Conservation (phyloP, 2,113 vertebrate genomes). For the Cyanoliseus patagonus region DNA sequence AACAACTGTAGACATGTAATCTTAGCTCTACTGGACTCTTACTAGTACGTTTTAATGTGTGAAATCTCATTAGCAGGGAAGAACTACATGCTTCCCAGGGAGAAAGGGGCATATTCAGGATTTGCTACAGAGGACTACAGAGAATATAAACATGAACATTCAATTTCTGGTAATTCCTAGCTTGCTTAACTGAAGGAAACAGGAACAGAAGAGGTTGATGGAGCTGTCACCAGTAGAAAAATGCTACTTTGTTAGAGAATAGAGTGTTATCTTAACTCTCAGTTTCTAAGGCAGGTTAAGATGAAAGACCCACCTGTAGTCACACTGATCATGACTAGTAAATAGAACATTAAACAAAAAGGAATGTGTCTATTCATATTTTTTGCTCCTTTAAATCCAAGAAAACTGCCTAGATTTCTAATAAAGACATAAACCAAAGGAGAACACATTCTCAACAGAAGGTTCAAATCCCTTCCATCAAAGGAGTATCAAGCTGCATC, state of each 20-base stretch:
- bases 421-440: not conserved
- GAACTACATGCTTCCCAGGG: not conserved
- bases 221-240: not conserved
- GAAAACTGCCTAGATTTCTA: not conserved
- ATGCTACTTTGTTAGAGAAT: not conserved
- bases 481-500: not conserved
- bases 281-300: not conserved
- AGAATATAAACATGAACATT: not conserved
- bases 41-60: not conserved
- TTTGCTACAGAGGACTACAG: not conserved
- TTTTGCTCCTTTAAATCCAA: not conserved
- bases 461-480: not conserved
- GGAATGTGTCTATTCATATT: rapidly evolving
- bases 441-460: not conserved
- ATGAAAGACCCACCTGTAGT: not conserved
- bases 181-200: not conserved
- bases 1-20: not conserved
- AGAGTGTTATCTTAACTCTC: not conserved
- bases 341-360: not conserved
- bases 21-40: not conserved
- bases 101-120: not conserved
- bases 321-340: not conserved
- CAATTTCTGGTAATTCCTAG: not conserved
- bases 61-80: slow-evolving; percentile 1
- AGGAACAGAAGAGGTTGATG: not conserved